Evolutionary conservation across 2,888 invertebrate genomes (phyloP).

Genomic region (Synergus japonicus): DNA sequence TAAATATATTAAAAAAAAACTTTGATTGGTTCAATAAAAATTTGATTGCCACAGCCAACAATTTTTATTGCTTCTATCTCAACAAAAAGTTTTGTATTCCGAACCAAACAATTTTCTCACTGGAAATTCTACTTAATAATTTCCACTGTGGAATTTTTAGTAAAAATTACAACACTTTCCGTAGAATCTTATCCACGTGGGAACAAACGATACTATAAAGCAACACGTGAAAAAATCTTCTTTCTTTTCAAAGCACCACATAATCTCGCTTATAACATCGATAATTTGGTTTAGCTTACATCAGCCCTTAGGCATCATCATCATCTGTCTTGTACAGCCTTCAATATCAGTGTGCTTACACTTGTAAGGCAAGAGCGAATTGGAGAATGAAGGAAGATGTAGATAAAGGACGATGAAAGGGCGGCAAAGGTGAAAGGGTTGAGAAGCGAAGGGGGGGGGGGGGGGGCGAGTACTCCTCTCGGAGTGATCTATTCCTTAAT

Average conservation of each 20-base stretch:
- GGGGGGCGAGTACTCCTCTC: constrained; percentile 42
- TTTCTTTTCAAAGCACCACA: neutral
- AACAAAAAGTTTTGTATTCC: too few species aligned
- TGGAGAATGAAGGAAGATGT: constrained; percentile 18
- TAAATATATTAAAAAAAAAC: too few species aligned
- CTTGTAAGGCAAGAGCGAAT: constrained; percentile 3
- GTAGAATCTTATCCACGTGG: too few species aligned
- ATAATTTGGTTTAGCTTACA: neutral
- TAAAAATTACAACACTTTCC: too few species aligned
- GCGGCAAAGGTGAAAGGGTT: neutral
- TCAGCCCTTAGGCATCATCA: constrained; percentile 3
- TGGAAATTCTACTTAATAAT: too few species aligned
- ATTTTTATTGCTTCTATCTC: too few species aligned
- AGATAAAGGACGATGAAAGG: constrained; percentile 29
- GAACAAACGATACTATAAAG: neutral
- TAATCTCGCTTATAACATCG: neutral
- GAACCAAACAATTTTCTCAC: too few species aligned
- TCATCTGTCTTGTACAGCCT: neutral
- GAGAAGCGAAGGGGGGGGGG: neutral
- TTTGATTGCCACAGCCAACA: too few species aligned
- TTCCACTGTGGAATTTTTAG: too few species aligned
- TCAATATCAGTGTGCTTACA: constrained; percentile 2
- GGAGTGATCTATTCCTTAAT: constrained; percentile 62
- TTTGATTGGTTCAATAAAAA: too few species aligned
- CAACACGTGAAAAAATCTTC: neutral